phyloP scores from a whole-genome alignment of 2,797 vertebrate species.

The Sebastes itinus region DNA sequence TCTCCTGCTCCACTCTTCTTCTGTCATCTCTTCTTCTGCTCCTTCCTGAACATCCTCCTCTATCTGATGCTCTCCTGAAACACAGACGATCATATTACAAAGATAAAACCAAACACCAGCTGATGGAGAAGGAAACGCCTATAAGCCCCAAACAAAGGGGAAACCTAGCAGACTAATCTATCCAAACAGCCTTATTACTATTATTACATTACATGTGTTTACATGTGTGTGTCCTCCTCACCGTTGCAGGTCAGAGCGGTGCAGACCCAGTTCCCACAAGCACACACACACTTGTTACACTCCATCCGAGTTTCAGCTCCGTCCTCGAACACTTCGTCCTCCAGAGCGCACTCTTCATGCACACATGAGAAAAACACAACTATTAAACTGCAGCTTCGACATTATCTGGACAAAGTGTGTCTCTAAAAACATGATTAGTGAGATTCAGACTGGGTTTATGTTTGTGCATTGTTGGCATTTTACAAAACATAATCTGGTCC shows the following conservation, averaged over 20 bases:
- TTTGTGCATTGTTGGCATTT: background rate
- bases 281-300: conserved; percentile 94
- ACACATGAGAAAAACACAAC: background rate
- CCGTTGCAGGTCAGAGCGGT: conserved; percentile 91
- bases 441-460: background rate
- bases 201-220: background rate
- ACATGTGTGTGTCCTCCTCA: conserved; percentile 53
- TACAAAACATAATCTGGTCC: background rate
- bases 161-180: background rate
- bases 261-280: conserved; percentile 97
- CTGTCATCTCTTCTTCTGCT: conserved; percentile 82
- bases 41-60: conserved; percentile 47
- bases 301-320: conserved; percentile 92
- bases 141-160: background rate
- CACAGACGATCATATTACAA: rapidly evolving
- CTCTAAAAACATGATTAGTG: background rate
- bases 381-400: background rate
- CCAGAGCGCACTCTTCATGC: conserved; percentile 89
- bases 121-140: background rate
- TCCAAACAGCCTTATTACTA: background rate
- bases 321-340: conserved; percentile 91
- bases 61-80: conserved; percentile 72
- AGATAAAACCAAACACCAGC: background rate
- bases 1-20: conserved; percentile 88
- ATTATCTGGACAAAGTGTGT: background rate